These are phyloP conservation scores for Callosobruchus maculatus DNA, from an alignment of 2,888 invertebrate species.

Conservation along the genomic window DNA sequence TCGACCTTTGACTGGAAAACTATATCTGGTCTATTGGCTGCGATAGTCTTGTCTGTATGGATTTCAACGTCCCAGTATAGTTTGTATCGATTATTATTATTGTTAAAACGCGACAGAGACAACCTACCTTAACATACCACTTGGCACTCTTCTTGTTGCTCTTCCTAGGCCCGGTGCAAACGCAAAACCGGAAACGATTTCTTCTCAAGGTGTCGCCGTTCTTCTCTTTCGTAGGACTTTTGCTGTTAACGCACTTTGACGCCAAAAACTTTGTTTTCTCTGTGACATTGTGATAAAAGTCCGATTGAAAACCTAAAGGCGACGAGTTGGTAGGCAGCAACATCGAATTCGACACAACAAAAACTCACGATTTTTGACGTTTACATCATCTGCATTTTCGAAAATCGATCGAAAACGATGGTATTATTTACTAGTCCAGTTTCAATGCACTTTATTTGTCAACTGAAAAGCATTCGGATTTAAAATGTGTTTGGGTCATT, in stretches of 20 bases:
- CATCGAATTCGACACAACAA: conserved; percentile 35
- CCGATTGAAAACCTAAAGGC: conserved; percentile 40
- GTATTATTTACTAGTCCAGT: no score
- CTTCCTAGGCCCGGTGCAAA: conserved; percentile 46
- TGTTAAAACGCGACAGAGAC: not conserved
- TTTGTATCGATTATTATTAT: no score
- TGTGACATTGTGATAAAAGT: conserved; percentile 38
- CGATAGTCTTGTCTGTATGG: no score
- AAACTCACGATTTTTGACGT: no score
- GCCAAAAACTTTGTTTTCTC: conserved; percentile 44
- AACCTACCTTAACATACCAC: conserved; percentile 73
- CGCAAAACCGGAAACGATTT: conserved; percentile 43
- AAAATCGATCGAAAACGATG: not conserved
- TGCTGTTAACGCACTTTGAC: conserved; percentile 36
- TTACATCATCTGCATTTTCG: conserved; percentile 70
- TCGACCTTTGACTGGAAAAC: no score
- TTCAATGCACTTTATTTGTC: no score
- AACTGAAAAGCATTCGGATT: no score
- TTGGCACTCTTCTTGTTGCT: conserved; percentile 55
- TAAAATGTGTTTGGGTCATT: no score
- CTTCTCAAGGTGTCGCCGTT: conserved; percentile 28
- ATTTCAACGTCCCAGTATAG: no score
- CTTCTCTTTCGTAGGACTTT: conserved; percentile 30
- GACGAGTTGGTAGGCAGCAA: conserved; percentile 42
- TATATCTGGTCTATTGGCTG: no score